Conservation (phyloP, 35 echinoderm and acorn worm genomes). For the Ptychodera flava region DNA sequence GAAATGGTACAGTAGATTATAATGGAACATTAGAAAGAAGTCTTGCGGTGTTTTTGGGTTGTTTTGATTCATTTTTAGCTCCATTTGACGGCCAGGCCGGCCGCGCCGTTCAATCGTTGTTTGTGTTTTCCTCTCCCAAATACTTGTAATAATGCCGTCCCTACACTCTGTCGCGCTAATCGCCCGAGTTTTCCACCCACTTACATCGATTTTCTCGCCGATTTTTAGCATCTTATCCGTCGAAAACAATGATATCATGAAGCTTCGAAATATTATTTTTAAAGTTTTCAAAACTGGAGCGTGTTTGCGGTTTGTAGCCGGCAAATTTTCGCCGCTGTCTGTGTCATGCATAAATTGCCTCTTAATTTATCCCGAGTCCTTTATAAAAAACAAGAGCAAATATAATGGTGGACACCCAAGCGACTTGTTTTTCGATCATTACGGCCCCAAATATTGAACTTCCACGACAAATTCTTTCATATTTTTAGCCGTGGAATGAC, state of each 20-base stretch:
- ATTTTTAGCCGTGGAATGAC: background rate
- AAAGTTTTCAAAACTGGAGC: background rate
- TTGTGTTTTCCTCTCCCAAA: background rate
- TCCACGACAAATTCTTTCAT: background rate
- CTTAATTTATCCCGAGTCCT: background rate
- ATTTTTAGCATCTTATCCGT: too few relatives aligned
- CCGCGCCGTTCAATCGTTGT: background rate
- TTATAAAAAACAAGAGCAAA: constrained; percentile 2
- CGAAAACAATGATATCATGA: too few relatives aligned
- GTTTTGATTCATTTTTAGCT: background rate
- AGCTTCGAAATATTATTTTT: background rate
- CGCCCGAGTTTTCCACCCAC: background rate
- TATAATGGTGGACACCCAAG: background rate
- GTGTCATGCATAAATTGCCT: background rate
- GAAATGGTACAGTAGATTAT: background rate
- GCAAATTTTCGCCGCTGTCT: background rate
- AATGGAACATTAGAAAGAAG: background rate
- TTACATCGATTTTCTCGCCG: background rate
- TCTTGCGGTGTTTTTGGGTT: background rate
- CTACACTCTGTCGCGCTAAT: background rate
- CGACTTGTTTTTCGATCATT: background rate
- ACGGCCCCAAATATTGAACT: background rate
- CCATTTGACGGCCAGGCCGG: background rate
- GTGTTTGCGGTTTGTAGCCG: background rate
- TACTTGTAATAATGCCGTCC: background rate